phyloP scores from a whole-genome alignment of 2,888 invertebrate species.

The Euproctis similis region DNA sequence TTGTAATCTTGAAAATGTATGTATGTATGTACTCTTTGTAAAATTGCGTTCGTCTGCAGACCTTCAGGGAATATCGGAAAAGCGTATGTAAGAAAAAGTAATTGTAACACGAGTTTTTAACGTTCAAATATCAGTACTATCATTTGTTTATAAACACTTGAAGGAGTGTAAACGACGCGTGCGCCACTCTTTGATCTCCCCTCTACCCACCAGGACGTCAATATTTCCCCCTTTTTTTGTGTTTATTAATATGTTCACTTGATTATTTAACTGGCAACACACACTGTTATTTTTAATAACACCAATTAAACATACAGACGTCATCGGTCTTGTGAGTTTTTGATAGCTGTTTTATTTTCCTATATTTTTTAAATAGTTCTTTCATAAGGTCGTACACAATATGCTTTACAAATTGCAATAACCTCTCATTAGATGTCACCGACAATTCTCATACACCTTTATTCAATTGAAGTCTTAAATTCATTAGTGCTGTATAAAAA shows the following conservation, averaged over 20 bases:
- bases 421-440: constrained; percentile 19
- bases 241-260: constrained; percentile 23
- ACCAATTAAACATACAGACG: not conserved
- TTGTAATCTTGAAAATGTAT: too few relatives aligned
- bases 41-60: too few relatives aligned
- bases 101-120: too few relatives aligned
- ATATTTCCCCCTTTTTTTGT: constrained; percentile 14
- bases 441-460: constrained; percentile 17
- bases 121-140: constrained; percentile 13
- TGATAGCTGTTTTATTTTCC: not conserved
- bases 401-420: constrained; percentile 21
- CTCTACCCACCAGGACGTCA: constrained; percentile 24
- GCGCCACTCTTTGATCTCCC: constrained; percentile 31
- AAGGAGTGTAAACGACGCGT: constrained; percentile 21
- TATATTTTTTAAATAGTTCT: not conserved
- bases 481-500: constrained; percentile 25
- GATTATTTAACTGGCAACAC: constrained; percentile 11
- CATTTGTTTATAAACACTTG: constrained; percentile 35
- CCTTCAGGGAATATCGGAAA: too few relatives aligned
- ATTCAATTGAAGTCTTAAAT: constrained; percentile 27
- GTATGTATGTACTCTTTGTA: too few relatives aligned
- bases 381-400: not conserved
- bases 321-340: not conserved
- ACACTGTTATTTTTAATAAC: not conserved
- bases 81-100: too few relatives aligned